Conservation (phyloP, 2,113 vertebrate genomes). For the Silurus glanis region DNA sequence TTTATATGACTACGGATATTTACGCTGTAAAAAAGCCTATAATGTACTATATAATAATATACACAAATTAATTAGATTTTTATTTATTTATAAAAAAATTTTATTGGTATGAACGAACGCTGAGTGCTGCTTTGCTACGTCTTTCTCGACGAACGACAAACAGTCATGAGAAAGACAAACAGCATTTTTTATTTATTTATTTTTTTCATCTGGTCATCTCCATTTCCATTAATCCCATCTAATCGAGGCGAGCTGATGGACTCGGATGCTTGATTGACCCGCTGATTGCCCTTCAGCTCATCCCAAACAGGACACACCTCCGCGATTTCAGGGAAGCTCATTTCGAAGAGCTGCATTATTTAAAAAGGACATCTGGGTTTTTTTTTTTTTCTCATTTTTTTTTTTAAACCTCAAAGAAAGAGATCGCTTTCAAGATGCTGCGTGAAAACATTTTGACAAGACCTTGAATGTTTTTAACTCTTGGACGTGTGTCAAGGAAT, state of each 20-base stretch:
- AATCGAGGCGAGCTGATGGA: constrained; percentile 6
- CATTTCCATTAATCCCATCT: not conserved
- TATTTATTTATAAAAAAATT: not conserved
- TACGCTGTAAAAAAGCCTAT: not conserved
- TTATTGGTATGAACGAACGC: not conserved
- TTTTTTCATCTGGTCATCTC: not conserved
- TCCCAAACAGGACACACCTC: not conserved
- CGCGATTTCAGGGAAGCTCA: not conserved
- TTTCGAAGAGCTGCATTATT: not conserved
- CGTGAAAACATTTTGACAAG: not conserved
- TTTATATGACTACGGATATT: not conserved
- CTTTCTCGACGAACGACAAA: not conserved
- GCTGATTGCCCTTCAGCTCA: constrained; percentile 12
- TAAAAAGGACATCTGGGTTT: no score
- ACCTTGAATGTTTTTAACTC: not conserved
- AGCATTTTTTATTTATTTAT: not conserved
- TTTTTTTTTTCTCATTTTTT: no score
- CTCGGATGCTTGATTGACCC: constrained; percentile 3
- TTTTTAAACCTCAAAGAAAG: not conserved
- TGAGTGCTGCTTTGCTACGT: not conserved
- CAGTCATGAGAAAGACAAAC: not conserved
- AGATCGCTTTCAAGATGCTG: no score
- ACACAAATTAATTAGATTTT: not conserved
- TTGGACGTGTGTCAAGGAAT: no score
- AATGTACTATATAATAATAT: no score